phyloP scores from a whole-genome alignment of 2,113 vertebrate species.

The Chroicocephalus ridibundus region DNA sequence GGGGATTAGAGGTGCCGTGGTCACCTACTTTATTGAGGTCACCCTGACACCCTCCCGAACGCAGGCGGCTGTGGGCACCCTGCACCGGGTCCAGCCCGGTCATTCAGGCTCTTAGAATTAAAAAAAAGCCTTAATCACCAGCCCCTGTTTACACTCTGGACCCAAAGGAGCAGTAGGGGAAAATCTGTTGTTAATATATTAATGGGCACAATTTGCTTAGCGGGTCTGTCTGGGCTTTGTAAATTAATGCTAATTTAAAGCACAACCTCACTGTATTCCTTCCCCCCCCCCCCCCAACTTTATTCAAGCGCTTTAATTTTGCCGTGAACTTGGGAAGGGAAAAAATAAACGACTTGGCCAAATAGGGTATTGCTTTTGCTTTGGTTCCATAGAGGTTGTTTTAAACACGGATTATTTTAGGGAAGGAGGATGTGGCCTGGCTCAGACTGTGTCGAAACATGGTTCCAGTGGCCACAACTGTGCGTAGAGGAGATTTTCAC shows the following conservation, averaged over 20 bases:
- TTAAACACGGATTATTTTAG: not conserved
- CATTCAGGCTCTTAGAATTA: not conserved
- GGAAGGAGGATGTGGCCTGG: not conserved
- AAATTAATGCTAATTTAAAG: conserved; percentile 55
- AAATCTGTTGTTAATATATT: conserved; percentile 49
- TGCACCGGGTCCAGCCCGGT: not conserved
- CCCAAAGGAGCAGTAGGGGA: conserved; percentile 22
- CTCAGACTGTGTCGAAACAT: not conserved
- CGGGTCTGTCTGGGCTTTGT: conserved; percentile 23
- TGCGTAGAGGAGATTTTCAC: not conserved
- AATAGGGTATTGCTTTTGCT: not conserved
- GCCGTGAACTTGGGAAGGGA: not conserved
- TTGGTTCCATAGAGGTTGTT: not conserved
- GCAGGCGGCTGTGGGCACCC: not conserved
- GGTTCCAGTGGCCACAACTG: not conserved
- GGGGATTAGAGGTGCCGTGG: conserved; percentile 64
- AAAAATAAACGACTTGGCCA: not conserved
- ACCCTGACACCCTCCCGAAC: conserved; percentile 10
- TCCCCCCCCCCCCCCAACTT: not conserved
- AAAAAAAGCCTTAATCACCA: not conserved
- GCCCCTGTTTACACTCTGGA: not conserved
- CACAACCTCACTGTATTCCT: not conserved
- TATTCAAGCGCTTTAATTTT: not conserved
- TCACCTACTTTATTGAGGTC: conserved; percentile 53
- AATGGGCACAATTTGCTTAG: conserved; percentile 50